phyloP scores from a whole-genome alignment of 2,797 vertebrate genomes.

The Parauchenoglanis ngamensis region DNA sequence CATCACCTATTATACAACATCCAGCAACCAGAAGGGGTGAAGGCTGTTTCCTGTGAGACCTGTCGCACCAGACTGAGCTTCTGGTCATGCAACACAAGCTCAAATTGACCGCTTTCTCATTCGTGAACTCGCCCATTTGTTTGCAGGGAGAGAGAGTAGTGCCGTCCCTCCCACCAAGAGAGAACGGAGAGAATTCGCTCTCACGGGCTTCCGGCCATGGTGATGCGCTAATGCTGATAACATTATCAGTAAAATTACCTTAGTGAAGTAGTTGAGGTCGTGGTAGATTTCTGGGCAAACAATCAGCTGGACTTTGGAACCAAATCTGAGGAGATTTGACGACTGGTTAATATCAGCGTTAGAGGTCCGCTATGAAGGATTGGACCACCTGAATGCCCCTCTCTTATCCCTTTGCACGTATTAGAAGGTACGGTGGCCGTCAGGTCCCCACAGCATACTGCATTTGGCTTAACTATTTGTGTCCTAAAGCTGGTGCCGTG shows the following conservation, averaged over 20 bases:
- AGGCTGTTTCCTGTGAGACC: not conserved
- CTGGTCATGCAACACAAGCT: not conserved
- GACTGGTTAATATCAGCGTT: too few relatives aligned
- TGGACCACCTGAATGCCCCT: too few relatives aligned
- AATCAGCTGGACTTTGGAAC: not conserved
- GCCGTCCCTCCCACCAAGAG: not conserved
- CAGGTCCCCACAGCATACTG: too few relatives aligned
- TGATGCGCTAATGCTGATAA: not conserved
- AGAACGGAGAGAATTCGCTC: not conserved
- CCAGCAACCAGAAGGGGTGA: not conserved
- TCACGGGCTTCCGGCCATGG: not conserved
- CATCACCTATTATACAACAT: not conserved
- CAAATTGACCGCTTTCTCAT: not conserved
- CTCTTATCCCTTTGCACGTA: too few relatives aligned
- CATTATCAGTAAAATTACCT: not conserved
- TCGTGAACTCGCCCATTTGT: not conserved
- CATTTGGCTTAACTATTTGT: not conserved
- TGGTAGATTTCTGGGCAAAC: not conserved
- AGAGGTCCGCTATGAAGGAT: too few relatives aligned
- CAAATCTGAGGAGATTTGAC: not conserved
- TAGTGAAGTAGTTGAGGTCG: not conserved
- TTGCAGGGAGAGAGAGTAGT: not conserved
- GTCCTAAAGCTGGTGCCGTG: not conserved
- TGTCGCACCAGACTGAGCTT: not conserved
- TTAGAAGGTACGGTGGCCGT: too few relatives aligned